Evolutionary conservation across 2,888 invertebrate genomes (phyloP).

Genomic region (Pheosia gnoma): DNA sequence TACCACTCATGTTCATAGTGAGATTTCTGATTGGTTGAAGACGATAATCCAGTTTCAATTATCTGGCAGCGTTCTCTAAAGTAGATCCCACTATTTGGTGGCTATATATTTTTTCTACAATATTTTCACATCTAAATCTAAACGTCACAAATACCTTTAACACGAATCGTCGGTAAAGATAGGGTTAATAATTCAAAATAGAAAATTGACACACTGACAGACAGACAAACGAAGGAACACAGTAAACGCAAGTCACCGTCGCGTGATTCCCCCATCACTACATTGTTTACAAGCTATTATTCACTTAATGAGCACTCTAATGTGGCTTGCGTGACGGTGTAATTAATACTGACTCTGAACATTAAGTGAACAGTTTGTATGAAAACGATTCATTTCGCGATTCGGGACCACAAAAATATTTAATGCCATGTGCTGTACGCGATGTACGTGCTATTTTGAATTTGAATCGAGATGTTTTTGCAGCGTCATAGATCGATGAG

Average conservation of each 20-base stretch:
- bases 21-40: too few species aligned
- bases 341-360: conserved; percentile 61
- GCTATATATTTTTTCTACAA: too few species aligned
- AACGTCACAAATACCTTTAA: background rate
- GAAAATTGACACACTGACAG: background rate
- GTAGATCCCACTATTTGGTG: too few species aligned
- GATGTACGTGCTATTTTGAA: background rate
- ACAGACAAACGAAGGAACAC: conserved; percentile 32
- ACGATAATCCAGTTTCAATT: too few species aligned
- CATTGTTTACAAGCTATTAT: conserved; percentile 72
- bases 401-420: conserved; percentile 11
- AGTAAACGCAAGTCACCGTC: conserved; percentile 64
- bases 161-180: background rate
- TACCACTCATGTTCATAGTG: too few species aligned
- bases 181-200: background rate
- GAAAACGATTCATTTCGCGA: conserved; percentile 24
- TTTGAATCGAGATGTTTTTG: too few species aligned
- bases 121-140: too few species aligned
- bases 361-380: conserved; percentile 24
- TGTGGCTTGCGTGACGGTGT: conserved; percentile 60
- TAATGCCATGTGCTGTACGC: conserved; percentile 10
- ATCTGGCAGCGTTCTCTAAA: too few species aligned
- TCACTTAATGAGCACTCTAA: conserved; percentile 70
- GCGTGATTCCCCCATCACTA: conserved; percentile 72
- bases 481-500: too few species aligned